phyloP scores from a whole-genome alignment of 1,140 invertebrate genomes.

The Theocolax elegans region DNA sequence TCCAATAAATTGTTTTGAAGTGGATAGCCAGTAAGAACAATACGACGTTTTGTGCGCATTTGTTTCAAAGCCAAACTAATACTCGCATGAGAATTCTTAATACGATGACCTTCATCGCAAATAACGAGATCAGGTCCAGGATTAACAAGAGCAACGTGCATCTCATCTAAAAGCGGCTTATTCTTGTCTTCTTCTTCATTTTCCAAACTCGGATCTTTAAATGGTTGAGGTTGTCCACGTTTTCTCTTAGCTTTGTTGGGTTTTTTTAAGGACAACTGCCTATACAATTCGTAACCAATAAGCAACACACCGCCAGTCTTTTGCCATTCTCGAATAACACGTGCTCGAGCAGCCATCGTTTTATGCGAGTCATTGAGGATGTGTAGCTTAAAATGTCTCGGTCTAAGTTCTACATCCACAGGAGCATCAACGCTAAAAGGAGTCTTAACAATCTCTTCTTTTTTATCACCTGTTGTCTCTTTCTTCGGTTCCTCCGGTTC shows the following conservation, averaged over 20 bases:
- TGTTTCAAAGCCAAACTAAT: conserved; percentile 92
- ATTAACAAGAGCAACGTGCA: conserved; percentile 86
- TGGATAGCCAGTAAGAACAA: conserved; percentile 95
- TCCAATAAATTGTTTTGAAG: conserved; percentile 96
- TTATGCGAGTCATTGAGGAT: conserved; percentile 95
- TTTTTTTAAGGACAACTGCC: conserved; percentile 85
- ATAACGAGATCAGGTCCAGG: conserved; percentile 95
- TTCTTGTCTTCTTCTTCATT: conserved; percentile 82
- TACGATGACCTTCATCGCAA: conserved; percentile 96
- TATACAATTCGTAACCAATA: conserved; percentile 97
- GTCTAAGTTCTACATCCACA: conserved; percentile 64
- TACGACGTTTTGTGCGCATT: conserved; percentile 87
- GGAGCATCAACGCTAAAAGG: conserved; percentile 59
- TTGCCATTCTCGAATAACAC: conserved; percentile 86
- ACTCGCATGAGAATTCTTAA: conserved; percentile 94
- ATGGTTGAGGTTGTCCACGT: conserved; percentile 60
- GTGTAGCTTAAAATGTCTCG: conserved; percentile 87
- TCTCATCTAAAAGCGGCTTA: conserved; percentile 86
- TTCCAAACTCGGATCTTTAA: conserved; percentile 63
- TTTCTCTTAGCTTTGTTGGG: conserved; percentile 63
- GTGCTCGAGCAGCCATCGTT: conserved; percentile 84
- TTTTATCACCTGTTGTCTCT: conserved; percentile 67
- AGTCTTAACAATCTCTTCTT: conserved; percentile 55
- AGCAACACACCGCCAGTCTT: conserved; percentile 91
- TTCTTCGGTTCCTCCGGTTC: conserved; percentile 66